phyloP scores from a whole-genome alignment of 1,140 invertebrate species.

The Planococcus citri region DNA sequence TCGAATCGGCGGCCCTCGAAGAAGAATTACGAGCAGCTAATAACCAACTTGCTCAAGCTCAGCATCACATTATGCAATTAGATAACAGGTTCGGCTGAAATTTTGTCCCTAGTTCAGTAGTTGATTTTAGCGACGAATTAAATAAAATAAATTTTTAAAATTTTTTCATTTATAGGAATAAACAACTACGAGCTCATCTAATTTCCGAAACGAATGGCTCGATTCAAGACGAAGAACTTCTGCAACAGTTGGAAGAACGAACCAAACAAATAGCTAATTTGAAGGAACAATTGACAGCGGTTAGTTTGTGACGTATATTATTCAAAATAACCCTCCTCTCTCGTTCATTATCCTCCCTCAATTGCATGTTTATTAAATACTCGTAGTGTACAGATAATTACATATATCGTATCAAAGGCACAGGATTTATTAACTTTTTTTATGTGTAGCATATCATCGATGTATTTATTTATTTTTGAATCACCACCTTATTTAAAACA shows the following conservation, averaged over 20 bases:
- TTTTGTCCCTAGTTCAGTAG: no score
- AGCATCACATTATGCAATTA: slow-evolving; percentile 62
- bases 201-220: slow-evolving; percentile 43
- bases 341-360: no score
- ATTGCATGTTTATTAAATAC: background rate
- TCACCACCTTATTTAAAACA: no score
- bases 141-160: no score
- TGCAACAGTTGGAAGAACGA: slow-evolving; percentile 21
- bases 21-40: slow-evolving; percentile 63
- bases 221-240: slow-evolving; percentile 25
- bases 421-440: background rate
- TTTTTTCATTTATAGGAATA: slow-evolving; percentile 43
- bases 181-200: slow-evolving; percentile 58
- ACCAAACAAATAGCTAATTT: slow-evolving; percentile 2
- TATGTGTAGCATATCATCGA: no score
- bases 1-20: slow-evolving; percentile 73
- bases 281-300: background rate
- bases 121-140: no score
- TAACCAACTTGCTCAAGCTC: slow-evolving; percentile 64
- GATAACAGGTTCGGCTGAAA: slow-evolving; percentile 35
- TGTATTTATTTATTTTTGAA: no score
- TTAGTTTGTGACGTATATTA: background rate
- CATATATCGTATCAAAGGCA: no score
- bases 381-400: background rate
- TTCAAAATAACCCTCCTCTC: no score